phyloP scores from a whole-genome alignment of 2,113 vertebrate species.

The Erythrolamprus reginae region DNA sequence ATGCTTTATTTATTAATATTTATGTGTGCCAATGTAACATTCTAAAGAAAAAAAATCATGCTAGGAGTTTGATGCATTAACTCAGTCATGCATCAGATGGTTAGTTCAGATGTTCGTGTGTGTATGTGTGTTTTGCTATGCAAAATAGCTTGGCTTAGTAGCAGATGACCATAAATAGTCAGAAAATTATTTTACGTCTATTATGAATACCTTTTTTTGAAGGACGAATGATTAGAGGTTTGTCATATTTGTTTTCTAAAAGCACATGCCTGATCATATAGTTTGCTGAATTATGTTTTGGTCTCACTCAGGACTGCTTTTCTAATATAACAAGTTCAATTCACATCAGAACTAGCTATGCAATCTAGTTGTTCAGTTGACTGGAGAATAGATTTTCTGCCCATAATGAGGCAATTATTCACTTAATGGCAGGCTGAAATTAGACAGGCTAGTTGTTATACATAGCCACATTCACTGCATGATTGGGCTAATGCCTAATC shows the following conservation, averaged over 20 bases:
- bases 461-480: neutral
- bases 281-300: neutral
- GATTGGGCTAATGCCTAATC: neutral
- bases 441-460: neutral
- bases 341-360: neutral
- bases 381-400: neutral
- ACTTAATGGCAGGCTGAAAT: neutral
- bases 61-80: neutral
- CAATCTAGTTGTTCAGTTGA: neutral
- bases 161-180: neutral
- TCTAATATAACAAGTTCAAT: neutral
- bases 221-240: neutral
- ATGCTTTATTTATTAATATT: neutral
- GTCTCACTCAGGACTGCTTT: neutral
- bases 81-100: neutral
- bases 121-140: neutral
- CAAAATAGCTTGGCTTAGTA: neutral
- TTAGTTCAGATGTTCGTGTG: neutral
- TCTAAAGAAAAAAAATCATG: neutral
- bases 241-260: neutral
- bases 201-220: neutral
- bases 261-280: too few species aligned
- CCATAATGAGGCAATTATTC: neutral
- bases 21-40: neutral
- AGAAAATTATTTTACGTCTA: neutral